Conservation (phyloP, 2,888 invertebrate species). For the Sesamia inferens region DNA sequence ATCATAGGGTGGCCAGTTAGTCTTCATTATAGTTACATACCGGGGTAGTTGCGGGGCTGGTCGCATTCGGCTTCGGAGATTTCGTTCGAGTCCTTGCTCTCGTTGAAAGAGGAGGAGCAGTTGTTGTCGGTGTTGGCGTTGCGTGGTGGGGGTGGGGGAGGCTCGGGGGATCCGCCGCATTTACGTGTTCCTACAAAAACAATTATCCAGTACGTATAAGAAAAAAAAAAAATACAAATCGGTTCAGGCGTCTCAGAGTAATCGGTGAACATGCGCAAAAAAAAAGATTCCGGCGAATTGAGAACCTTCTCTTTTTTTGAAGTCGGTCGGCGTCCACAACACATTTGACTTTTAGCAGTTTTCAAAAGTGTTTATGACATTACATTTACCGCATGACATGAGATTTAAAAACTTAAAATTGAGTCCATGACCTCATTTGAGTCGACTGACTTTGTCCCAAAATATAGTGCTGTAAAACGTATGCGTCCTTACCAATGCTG, state of each 20-base stretch:
- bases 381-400: neutral
- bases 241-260: no score
- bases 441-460: neutral
- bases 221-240: neutral
- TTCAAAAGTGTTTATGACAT: neutral
- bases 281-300: neutral
- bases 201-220: neutral
- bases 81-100: slow-evolving; percentile 98
- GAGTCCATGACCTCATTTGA: neutral
- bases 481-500: slow-evolving; percentile 89
- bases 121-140: slow-evolving; percentile 95
- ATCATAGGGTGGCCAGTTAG: neutral
- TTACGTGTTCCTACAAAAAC: slow-evolving; percentile 79
- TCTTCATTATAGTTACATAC: slow-evolving; percentile 84
- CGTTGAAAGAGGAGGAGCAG: slow-evolving; percentile 95
- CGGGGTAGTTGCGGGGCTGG: slow-evolving; percentile 96
- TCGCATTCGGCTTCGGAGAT: slow-evolving; percentile 98
- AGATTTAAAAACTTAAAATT: neutral
- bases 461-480: neutral
- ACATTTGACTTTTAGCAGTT: neutral
- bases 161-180: slow-evolving; percentile 88
- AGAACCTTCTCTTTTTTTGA: neutral
- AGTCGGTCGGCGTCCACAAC: neutral
- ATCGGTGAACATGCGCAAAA: no score
- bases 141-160: slow-evolving; percentile 94